A percentile compares a stretch with the other conserved stretches of the same genome.
These are phyloP conservation scores for Amyelois transitella DNA, from an alignment of 1,140 invertebrate genomes.

Conservation along the genomic window DNA sequence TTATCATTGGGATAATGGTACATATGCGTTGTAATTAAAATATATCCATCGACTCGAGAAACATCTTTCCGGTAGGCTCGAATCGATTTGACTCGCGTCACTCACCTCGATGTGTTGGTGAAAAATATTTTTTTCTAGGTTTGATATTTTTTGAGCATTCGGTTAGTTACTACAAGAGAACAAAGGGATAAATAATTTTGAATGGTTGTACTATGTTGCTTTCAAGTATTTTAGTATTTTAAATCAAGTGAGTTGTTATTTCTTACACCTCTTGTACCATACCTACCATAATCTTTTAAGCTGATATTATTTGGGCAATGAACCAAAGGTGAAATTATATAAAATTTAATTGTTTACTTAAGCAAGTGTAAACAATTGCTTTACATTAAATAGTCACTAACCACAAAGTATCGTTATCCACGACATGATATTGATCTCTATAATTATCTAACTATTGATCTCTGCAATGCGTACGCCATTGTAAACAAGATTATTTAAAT, in stretches of 20 bases:
- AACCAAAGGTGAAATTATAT: too few relatives aligned
- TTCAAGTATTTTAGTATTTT: too few relatives aligned
- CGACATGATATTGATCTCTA: conserved; percentile 10
- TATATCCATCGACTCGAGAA: conserved; percentile 21
- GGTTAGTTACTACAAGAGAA: not conserved
- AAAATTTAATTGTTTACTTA: too few relatives aligned
- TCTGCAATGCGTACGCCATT: not conserved
- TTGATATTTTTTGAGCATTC: not conserved
- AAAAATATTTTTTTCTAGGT: conserved; percentile 5
- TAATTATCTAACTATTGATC: not conserved
- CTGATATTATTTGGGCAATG: too few relatives aligned
- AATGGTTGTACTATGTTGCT: too few relatives aligned
- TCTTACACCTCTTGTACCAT: too few relatives aligned
- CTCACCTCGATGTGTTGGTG: conserved; percentile 16
- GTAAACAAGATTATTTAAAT: not conserved
- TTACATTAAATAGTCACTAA: too few relatives aligned
- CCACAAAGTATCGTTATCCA: conserved; percentile 4
- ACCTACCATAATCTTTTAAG: too few relatives aligned
- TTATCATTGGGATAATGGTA: not conserved
- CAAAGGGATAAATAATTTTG: too few relatives aligned
- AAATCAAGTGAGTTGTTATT: too few relatives aligned
- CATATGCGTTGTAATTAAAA: not conserved
- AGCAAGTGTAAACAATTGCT: too few relatives aligned
- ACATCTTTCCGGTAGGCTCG: conserved; percentile 12
- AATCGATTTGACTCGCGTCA: conserved; percentile 20